phyloP scores from a whole-genome alignment of 1,140 invertebrate species.

The Ostrea denselamellosa region DNA sequence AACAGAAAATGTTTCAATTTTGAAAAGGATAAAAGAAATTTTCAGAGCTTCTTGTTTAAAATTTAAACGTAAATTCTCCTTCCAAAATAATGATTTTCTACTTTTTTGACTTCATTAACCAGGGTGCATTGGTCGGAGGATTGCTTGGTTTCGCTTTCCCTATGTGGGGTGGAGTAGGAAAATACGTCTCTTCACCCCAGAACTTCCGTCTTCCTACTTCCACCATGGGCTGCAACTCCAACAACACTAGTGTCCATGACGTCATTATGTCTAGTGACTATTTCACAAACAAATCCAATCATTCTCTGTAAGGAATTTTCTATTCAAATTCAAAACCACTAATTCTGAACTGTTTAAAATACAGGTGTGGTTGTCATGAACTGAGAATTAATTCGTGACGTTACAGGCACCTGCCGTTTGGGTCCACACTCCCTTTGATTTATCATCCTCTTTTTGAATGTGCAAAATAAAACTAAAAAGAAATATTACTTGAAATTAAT shows the following conservation, averaged over 20 bases:
- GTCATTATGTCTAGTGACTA: constrained; percentile 1
- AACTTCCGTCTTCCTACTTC: constrained; percentile 61
- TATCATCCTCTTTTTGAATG: too few relatives aligned
- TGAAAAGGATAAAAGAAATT: too few relatives aligned
- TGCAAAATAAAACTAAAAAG: too few relatives aligned
- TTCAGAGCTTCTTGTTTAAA: too few relatives aligned
- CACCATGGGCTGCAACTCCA: constrained; percentile 57
- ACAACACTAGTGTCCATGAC: neutral
- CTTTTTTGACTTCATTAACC: neutral
- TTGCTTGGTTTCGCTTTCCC: constrained; percentile 63
- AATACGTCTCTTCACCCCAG: constrained; percentile 61
- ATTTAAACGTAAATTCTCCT: too few relatives aligned
- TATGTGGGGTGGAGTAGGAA: constrained; percentile 66
- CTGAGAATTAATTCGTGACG: too few relatives aligned
- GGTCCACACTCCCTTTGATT: too few relatives aligned
- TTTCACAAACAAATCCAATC: neutral
- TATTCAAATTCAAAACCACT: neutral
- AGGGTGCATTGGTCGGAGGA: constrained; percentile 68
- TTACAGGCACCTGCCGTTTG: too few relatives aligned
- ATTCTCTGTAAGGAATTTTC: neutral
- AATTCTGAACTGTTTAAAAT: too few relatives aligned
- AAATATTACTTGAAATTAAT: too few relatives aligned
- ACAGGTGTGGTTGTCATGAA: too few relatives aligned
- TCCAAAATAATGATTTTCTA: neutral
- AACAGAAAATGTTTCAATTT: too few relatives aligned